Conservation (phyloP, 2,888 invertebrate species). For the Eurytoma californica region DNA sequence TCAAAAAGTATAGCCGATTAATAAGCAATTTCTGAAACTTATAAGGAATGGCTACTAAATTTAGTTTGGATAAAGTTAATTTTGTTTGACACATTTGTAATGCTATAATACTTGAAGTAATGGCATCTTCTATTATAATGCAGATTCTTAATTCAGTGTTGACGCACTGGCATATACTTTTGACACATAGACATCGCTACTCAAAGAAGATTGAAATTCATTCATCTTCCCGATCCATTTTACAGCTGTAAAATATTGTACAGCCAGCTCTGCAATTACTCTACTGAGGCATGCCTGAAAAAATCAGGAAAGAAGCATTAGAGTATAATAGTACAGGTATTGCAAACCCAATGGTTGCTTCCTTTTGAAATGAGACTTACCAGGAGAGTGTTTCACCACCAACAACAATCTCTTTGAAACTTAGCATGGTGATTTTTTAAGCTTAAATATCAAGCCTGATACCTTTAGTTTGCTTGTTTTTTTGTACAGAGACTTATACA, state of each 20-base stretch:
- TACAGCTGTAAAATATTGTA: neutral
- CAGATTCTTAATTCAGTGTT: conserved; percentile 19
- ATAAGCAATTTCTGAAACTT: conserved; percentile 16
- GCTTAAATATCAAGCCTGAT: too few species aligned
- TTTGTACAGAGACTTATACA: too few species aligned
- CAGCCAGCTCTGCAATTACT: conserved; percentile 32
- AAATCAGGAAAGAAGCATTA: conserved; percentile 43
- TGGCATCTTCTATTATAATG: conserved; percentile 22
- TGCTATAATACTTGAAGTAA: conserved; percentile 20
- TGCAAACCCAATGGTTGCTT: conserved; percentile 16
- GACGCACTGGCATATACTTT: conserved; percentile 34
- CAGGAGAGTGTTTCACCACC: too few species aligned
- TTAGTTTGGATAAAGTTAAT: conserved; percentile 15
- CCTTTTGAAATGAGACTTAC: conserved; percentile 8
- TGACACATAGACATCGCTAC: conserved; percentile 35
- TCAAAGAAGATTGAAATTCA: conserved; percentile 20
- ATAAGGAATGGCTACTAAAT: conserved; percentile 1
- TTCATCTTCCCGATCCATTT: conserved; percentile 26
- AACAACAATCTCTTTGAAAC: too few species aligned
- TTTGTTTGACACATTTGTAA: conserved; percentile 1
- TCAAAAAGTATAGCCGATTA: conserved; percentile 62
- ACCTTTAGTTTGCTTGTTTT: too few species aligned
- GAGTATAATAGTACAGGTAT: conserved; percentile 18
- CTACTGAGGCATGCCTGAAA: conserved; percentile 35
- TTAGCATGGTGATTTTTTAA: too few species aligned